A percentile compares a stretch with the other conserved stretches of the same genome.
phyloP scores from a whole-genome alignment of 2,888 invertebrate genomes.

The Latheticus oryzae region DNA sequence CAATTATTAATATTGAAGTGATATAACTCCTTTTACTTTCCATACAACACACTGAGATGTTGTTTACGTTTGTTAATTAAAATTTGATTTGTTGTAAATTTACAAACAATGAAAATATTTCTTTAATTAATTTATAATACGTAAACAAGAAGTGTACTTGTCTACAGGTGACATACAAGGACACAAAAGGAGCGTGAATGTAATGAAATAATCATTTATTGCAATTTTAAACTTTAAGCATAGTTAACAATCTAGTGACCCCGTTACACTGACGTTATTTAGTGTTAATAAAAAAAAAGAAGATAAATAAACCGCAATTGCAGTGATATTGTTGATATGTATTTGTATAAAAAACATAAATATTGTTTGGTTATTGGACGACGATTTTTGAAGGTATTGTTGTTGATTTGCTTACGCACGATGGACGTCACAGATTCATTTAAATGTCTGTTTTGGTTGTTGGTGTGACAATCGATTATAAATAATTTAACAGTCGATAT shows the following conservation, averaged over 20 bases:
- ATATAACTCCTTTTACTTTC: constrained; percentile 19
- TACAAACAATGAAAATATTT: constrained; percentile 12
- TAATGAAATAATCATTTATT: constrained; percentile 15
- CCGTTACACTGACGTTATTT: constrained; percentile 19
- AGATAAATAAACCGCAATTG: constrained; percentile 1
- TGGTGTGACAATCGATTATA: constrained; percentile 10
- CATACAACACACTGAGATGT: background rate
- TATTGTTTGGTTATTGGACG: background rate
- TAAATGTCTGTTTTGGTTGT: constrained; percentile 15
- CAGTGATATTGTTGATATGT: constrained; percentile 13
- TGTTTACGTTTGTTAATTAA: constrained; percentile 13
- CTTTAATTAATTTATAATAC: constrained; percentile 4
- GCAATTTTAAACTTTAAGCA: constrained; percentile 17
- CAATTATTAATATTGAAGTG: constrained; percentile 6
- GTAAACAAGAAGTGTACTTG: constrained; percentile 18
- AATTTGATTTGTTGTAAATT: constrained; percentile 8
- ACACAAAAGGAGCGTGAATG: constrained; percentile 21
- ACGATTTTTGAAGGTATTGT: constrained; percentile 8
- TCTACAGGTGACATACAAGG: constrained; percentile 28
- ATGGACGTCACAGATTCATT: constrained; percentile 25
- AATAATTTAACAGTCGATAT: constrained; percentile 26
- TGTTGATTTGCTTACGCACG: constrained; percentile 27
- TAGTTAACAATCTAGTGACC: constrained; percentile 17
- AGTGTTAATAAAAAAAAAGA: constrained; percentile 11
- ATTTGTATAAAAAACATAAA: background rate